These are phyloP conservation scores for Hypercompe scribonia DNA, from an alignment of 2,888 invertebrate species.

Conservation along the genomic window DNA sequence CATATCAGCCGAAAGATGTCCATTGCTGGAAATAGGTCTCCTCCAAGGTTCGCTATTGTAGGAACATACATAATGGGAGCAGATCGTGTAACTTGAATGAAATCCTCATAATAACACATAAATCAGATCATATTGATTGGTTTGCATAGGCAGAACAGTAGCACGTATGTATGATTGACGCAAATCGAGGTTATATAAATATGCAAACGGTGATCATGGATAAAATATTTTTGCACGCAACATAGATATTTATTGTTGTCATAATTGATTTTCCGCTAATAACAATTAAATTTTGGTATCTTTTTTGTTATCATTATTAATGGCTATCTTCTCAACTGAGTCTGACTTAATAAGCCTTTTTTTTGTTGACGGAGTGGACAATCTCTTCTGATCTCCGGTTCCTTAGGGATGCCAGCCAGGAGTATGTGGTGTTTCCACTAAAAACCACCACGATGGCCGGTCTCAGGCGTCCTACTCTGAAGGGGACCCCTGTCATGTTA, in stretches of 20 bases:
- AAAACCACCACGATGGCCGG: too few species aligned
- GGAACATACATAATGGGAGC: conserved; percentile 6
- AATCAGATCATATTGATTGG: conserved; percentile 42
- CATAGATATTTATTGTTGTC: conserved; percentile 16
- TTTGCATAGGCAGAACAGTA: conserved; percentile 30
- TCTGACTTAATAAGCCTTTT: too few species aligned
- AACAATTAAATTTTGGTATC: background rate
- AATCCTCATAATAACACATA: conserved; percentile 29
- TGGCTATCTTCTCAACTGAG: background rate
- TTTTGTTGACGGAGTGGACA: too few species aligned
- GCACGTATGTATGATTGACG: conserved; percentile 40
- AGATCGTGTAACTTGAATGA: conserved; percentile 31
- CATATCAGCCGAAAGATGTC: too few species aligned
- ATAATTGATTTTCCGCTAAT: conserved; percentile 2
- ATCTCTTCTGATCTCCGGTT: too few species aligned
- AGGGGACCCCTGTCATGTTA: too few species aligned
- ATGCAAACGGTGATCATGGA: conserved; percentile 37
- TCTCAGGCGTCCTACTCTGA: too few species aligned
- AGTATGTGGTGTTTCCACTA: too few species aligned
- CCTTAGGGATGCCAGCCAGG: too few species aligned
- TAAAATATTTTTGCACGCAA: conserved; percentile 27
- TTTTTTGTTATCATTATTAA: background rate
- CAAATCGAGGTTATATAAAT: conserved; percentile 50
- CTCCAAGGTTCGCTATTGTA: too few species aligned
- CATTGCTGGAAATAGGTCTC: too few species aligned